Evolutionary conservation across 2,888 invertebrate species (phyloP), one percentile per base, ranked within the genome.

Genomic region (Nomada hirtipes): DNA sequence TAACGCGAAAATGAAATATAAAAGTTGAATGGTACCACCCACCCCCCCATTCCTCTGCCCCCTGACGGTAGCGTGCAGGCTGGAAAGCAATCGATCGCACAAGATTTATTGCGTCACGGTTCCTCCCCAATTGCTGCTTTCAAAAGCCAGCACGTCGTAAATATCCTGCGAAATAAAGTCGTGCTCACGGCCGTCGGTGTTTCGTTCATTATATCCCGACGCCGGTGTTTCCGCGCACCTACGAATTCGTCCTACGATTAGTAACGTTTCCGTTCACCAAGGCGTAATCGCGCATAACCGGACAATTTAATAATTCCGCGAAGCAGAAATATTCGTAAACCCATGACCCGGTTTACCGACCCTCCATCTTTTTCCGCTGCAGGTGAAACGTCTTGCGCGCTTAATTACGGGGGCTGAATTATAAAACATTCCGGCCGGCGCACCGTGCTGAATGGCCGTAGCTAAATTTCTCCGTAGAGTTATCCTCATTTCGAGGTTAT

Each of bases 401-500:
- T 67, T 63, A 72, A 80, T 77, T 79, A 55, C 47, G 11, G n/a
- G 11, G 10, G 18, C 13, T 44, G 3, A 26, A 53, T 61, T 67
- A 2, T 15, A 67, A 79, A 63, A 55, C 9, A 29, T 67, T 67
- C 44, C n/a, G 63, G 44, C 15, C 4, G 36, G 4, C 13, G 4
- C 23, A 11, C 9, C 50, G 4, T 26, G 4, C 63, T 52, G 64
- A 70, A 67, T 44, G 65, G 3, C 11, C 9, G 50, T 50, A 63
- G 59, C 71, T 63, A 68, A 71, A 68, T 47, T 53, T 52, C 18
- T n/a, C 55, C 20, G 36, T n/a, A 15, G 76, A 60, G 72, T 82
- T 76, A 81, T 72, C 64, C 42, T 29, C 59, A 20, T 76, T 71
- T 42, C 68, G 36, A n/a, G 47, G 72, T 74, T 71, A 53, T 29